These are phyloP conservation scores for Oeneis ivallda DNA, from an alignment of 2,888 invertebrate genomes.

Conservation along the genomic window DNA sequence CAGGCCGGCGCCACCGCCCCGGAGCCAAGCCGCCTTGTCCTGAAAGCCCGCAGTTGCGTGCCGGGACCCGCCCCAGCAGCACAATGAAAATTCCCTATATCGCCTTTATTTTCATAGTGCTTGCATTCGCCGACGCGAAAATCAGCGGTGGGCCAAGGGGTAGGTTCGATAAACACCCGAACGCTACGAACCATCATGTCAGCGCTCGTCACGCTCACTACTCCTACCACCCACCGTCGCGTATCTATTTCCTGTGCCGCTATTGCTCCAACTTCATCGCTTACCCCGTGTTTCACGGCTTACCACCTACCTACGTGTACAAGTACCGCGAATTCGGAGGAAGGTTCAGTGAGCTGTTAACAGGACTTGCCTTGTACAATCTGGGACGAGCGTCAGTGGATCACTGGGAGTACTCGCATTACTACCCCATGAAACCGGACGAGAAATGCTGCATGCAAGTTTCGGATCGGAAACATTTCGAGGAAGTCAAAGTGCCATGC, in stretches of 20 bases:
- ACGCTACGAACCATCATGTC: conserved; percentile 45
- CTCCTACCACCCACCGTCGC: conserved; percentile 68
- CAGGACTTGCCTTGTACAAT: conserved; percentile 71
- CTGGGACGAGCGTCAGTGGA: conserved; percentile 60
- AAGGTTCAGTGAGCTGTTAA: conserved; percentile 61
- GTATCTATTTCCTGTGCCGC: conserved; percentile 63
- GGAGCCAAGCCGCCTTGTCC: conserved; percentile 61
- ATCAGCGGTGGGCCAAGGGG: conserved; percentile 59
- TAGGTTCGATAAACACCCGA: conserved; percentile 44
- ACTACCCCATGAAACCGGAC: conserved; percentile 52
- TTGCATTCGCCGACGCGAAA: conserved; percentile 51
- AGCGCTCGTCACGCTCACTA: conserved; percentile 63
- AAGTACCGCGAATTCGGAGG: conserved; percentile 63
- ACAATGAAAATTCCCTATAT: conserved; percentile 57
- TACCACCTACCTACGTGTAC: conserved; percentile 69
- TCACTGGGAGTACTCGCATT: conserved; percentile 51
- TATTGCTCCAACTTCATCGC: conserved; percentile 54
- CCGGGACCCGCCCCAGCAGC: conserved; percentile 61
- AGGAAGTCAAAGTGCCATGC: conserved; percentile 66
- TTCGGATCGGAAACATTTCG: conserved; percentile 57
- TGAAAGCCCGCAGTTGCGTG: conserved; percentile 62
- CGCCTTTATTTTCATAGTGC: conserved; percentile 45
- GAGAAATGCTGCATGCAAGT: conserved; percentile 70
- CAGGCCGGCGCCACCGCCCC: conserved; percentile 63
- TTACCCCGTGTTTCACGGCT: conserved; percentile 70